Base-by-base conservation (phyloP, 2,888 invertebrate genomes). In the Siphlonurus alternatus region DNA sequence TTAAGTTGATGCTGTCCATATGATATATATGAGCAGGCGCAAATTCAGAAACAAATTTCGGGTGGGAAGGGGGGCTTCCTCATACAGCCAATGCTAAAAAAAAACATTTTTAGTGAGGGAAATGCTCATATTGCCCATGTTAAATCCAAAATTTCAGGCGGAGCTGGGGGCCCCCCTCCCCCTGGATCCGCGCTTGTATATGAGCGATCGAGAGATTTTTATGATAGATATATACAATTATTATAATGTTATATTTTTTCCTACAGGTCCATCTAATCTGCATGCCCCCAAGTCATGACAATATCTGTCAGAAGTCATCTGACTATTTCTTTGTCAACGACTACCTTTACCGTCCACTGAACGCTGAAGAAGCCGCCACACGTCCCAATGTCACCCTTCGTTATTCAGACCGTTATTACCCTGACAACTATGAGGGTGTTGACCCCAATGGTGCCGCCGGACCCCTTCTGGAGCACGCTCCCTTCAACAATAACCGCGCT, bases 281-380 rank as follows among this genome's bases (percentile, higher is more conserved):
- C 77, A 93, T 93, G 89, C 93, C 93, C 2, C 91, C 92, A 2
- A 87, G 87, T 24, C 86, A 86, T 65, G 93, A 93, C 72, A 93
- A 89, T 76, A 91, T 87, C 71, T 94, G 93, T 78, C 86, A 88
- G 71, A 89, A 89, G 75, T 93, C 93, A 0, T 86, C 90, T 5
- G 88, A 91, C 73, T 93, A 87, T 75, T 92, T 93, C 75, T 91
- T 93, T 73, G 92, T 94, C 69, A 94, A 94, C 75, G 93, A 93
- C 69, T 93, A 91, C 75, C 79, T 94, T 23, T 93, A 94, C 81
- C 87, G 89, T 71, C 91, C 93, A 1, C 79, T 93, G 72, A 91
- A 92, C 74, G 82, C 86, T 67, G 89, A 89, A 71, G 91, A 92
- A 74, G 87, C 86, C 62, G 85, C 89, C 73, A 81, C 80, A 70